Percentiles rank a stretch among this genome's conserved stretches.
These are phyloP conservation scores for Denticeps clupeoides DNA, from an alignment of 2,797 vertebrate species.

Conservation along the genomic window DNA sequence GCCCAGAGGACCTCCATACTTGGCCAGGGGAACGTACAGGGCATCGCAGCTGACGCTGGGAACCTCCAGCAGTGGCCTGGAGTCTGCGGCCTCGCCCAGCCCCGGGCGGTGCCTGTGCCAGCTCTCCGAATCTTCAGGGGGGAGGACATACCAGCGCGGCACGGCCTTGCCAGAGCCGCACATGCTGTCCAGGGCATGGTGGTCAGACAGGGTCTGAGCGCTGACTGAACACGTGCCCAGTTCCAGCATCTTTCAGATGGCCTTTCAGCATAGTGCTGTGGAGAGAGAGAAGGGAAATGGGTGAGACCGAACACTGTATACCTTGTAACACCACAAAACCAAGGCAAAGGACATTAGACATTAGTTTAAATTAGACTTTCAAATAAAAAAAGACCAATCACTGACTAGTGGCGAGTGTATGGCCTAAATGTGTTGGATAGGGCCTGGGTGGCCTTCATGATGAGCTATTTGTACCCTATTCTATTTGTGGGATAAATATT, in stretches of 20 bases:
- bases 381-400: too few species aligned
- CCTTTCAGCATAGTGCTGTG: conserved; percentile 76
- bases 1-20: conserved; percentile 21
- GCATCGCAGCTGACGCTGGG: conserved; percentile 66
- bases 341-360: too few species aligned
- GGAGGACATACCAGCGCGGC: conserved; percentile 52
- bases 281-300: conserved; percentile 8
- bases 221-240: conserved; percentile 66
- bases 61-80: conserved; percentile 63
- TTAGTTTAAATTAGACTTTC: too few species aligned
- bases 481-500: too few species aligned
- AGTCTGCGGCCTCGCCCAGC: conserved; percentile 50
- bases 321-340: too few species aligned
- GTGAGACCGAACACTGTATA: too few species aligned
- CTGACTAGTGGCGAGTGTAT: too few species aligned
- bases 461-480: too few species aligned
- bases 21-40: conserved; percentile 53
- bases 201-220: conserved; percentile 63
- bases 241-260: conserved; percentile 72
- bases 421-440: too few species aligned
- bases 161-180: conserved; percentile 40
- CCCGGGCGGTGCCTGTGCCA: conserved; percentile 72
- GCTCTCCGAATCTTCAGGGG: conserved; percentile 64
- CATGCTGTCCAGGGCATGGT: conserved; percentile 44
- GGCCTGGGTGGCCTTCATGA: too few species aligned